These are phyloP conservation scores for Huso huso DNA, from an alignment of 2,797 vertebrate genomes.

Conservation along the genomic window DNA sequence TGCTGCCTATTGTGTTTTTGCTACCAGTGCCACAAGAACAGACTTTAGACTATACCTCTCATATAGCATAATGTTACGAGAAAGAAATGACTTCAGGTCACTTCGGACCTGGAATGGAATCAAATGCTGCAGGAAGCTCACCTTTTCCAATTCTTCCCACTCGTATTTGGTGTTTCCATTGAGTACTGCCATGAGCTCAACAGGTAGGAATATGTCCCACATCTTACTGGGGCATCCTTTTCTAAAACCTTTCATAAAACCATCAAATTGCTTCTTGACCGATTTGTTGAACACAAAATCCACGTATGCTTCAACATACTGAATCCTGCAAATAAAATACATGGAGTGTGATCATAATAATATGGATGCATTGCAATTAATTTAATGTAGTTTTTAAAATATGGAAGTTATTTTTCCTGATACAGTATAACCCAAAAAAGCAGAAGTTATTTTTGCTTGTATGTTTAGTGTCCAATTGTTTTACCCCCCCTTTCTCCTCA, in stretches of 20 bases:
- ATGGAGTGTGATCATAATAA: not conserved
- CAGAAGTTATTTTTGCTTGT: too few species aligned
- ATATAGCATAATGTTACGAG: not conserved
- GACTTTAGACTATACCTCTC: not conserved
- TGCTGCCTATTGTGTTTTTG: too few species aligned
- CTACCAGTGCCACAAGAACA: not conserved
- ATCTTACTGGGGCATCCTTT: constrained; percentile 32
- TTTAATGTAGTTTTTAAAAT: too few species aligned
- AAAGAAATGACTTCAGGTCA: not conserved
- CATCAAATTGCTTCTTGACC: constrained; percentile 31
- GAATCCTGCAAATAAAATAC: constrained; percentile 35
- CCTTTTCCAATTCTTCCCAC: constrained; percentile 49
- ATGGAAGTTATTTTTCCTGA: not conserved
- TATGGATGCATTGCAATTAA: too few species aligned
- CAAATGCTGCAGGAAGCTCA: constrained; percentile 18
- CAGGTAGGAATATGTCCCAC: constrained; percentile 46
- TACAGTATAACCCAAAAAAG: not conserved
- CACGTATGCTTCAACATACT: constrained; percentile 53
- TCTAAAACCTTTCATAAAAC: constrained; percentile 41
- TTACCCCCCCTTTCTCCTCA: too few species aligned
- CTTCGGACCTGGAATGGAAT: too few species aligned
- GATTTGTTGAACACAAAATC: constrained; percentile 46
- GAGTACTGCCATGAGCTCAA: constrained; percentile 41
- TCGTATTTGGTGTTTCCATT: constrained; percentile 31
- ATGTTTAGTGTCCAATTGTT: too few species aligned